Evolutionary conservation across 2,113 vertebrate genomes (phyloP).

Genomic region (Corvus moneduloides): DNA sequence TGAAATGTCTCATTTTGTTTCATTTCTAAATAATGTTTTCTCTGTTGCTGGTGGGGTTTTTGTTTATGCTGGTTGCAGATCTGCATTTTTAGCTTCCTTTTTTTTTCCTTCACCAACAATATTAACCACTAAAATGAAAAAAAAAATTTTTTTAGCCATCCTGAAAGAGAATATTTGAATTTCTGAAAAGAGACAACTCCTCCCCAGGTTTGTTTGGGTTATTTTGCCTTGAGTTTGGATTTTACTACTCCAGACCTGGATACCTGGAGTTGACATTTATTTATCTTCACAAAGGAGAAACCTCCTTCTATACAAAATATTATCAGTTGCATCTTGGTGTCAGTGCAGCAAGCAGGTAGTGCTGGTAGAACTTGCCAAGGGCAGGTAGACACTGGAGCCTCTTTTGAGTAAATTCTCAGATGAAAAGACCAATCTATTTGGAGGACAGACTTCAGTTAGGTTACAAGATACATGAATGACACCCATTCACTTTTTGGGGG

Average conservation of each 20-base stretch:
- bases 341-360: not conserved
- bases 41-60: not conserved
- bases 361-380: not conserved
- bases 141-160: not conserved
- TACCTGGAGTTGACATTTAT: not conserved
- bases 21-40: slow-evolving; percentile 38
- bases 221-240: not conserved
- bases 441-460: not conserved
- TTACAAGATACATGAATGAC: not conserved
- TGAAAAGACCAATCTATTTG: not conserved
- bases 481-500: not conserved
- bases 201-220: not conserved
- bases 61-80: not conserved
- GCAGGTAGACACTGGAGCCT: not conserved
- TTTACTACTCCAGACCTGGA: not conserved
- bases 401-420: not conserved
- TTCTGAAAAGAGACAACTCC: not conserved
- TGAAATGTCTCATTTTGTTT: slow-evolving; percentile 15
- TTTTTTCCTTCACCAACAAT: not conserved
- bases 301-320: not conserved
- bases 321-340: not conserved
- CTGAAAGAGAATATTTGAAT: not conserved
- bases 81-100: not conserved
- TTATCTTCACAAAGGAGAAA: not conserved
- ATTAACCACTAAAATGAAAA: not conserved